Percentiles rank a stretch among this genome's conserved stretches.
Conservation (phyloP, 2,113 vertebrate species). For the Gadus macrocephalus region DNA sequence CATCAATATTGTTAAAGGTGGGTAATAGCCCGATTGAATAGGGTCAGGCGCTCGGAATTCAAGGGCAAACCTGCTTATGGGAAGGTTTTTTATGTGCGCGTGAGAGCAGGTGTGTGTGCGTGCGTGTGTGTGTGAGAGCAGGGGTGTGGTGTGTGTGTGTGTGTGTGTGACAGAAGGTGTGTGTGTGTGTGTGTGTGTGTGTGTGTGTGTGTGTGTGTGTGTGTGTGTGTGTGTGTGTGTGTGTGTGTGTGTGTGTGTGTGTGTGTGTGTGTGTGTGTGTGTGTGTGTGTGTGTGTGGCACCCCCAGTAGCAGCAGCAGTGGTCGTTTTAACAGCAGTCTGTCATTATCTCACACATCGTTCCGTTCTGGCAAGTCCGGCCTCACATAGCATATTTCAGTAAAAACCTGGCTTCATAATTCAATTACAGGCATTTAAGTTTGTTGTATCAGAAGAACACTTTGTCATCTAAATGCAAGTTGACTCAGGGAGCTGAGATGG, state of each 20-base stretch:
- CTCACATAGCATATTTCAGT: not conserved
- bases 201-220: too few species aligned
- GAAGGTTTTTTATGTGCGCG: not conserved
- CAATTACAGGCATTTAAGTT: not conserved
- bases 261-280: not conserved
- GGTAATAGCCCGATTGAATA: not conserved
- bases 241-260: not conserved
- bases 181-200: not conserved
- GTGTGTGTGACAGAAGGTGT: too few species aligned
- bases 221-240: not conserved
- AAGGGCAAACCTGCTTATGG: not conserved
- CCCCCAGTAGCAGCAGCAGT: not conserved
- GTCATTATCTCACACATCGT: not conserved
- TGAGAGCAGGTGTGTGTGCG: not conserved
- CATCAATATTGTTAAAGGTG: constrained; percentile 2
- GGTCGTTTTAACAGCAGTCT: not conserved
- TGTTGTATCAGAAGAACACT: not conserved
- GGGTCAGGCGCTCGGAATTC: not conserved
- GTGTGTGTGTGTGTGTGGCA: not conserved
- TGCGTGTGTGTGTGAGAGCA: too few species aligned
- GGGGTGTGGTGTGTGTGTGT: too few species aligned
- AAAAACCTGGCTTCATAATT: not conserved
- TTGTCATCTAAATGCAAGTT: not conserved
- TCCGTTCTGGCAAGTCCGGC: not conserved
- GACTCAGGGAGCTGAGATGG: not conserved